Conservation (phyloP, 2,113 vertebrate species). For the Cyprinus carpio region DNA sequence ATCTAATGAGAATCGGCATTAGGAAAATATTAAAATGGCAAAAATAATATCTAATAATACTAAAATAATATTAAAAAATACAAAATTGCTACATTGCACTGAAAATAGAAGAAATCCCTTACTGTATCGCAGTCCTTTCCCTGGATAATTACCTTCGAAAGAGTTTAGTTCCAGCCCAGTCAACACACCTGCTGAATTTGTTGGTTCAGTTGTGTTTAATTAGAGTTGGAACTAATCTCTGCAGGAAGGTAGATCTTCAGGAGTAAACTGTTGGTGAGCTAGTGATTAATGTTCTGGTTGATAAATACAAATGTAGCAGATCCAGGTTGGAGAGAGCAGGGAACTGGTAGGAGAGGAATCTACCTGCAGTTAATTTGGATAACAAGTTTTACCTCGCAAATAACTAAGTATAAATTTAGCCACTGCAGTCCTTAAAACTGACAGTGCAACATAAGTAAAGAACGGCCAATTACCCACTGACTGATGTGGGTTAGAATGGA, state of each 20-base stretch:
- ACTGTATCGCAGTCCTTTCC: neutral
- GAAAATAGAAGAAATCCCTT: neutral
- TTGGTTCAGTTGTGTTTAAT: slow-evolving; percentile 12
- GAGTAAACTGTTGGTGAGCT: neutral
- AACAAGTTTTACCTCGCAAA: neutral
- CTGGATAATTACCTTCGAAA: neutral
- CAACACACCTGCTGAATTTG: slow-evolving; percentile 7
- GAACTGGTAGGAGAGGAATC: neutral
- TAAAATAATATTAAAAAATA: neutral
- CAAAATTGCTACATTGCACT: neutral
- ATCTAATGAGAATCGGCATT: neutral
- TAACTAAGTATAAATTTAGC: neutral
- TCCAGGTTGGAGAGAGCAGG: neutral
- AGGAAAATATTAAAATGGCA: neutral
- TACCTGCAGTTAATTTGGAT: neutral
- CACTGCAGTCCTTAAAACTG: neutral
- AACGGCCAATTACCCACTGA: slow-evolving; percentile 22
- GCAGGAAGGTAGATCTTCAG: neutral
- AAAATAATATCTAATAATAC: neutral
- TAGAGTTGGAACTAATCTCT: neutral
- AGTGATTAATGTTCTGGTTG: neutral
- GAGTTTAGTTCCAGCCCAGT: neutral
- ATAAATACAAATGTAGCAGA: neutral
- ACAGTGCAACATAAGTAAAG: neutral
- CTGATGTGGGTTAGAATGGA: slow-evolving; percentile 51